phyloP scores from a whole-genome alignment of 2,113 vertebrate species.

The Mustelus asterias region DNA sequence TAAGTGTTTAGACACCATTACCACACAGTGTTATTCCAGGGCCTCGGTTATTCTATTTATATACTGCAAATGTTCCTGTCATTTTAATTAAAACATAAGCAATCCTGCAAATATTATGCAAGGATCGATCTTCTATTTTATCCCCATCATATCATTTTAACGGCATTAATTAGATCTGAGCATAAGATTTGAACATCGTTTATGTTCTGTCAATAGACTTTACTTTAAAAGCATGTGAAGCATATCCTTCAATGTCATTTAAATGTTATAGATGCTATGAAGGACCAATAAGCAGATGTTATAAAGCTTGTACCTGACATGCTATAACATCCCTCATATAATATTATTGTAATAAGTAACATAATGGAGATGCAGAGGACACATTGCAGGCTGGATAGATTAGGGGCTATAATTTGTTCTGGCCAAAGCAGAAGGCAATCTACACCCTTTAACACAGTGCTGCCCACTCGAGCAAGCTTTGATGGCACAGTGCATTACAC shows the following conservation, averaged over 20 bases:
- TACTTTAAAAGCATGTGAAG: neutral
- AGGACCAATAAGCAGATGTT: neutral
- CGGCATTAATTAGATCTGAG: neutral
- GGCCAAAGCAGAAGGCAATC: neutral
- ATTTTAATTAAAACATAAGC: neutral
- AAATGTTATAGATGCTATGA: neutral
- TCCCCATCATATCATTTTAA: neutral
- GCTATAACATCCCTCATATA: neutral
- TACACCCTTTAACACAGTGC: neutral
- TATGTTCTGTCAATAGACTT: neutral
- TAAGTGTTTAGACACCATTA: neutral
- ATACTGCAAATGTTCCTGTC: neutral
- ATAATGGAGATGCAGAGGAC: neutral
- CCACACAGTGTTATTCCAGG: neutral
- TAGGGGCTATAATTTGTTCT: neutral
- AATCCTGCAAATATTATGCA: neutral
- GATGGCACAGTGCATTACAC: neutral
- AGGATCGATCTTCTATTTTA: neutral
- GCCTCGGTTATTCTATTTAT: neutral
- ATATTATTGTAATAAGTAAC: slow-evolving; percentile 11
- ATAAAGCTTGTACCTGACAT: neutral
- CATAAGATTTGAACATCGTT: neutral
- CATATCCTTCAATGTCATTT: neutral
- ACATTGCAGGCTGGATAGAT: neutral
- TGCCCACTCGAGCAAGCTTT: neutral